A percentile compares a stretch with the other conserved stretches of the same genome.
phyloP scores from a whole-genome alignment of 2,113 vertebrate genomes.

The Thymallus thymallus region DNA sequence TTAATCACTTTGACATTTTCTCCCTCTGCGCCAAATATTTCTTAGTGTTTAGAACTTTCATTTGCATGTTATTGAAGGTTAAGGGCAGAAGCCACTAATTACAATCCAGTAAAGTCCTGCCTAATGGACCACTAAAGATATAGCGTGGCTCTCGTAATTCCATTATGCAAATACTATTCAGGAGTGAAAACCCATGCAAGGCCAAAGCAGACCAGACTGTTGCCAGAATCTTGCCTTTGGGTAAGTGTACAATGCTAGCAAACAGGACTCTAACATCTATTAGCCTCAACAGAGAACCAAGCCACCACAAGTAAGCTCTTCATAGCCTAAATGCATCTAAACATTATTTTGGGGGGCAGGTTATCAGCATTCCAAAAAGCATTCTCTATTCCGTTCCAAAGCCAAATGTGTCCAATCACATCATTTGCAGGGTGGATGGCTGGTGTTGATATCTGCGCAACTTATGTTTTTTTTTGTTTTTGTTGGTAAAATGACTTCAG shows the following conservation, averaged over 20 bases:
- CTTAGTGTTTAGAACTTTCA: conserved; percentile 80
- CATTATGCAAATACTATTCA: conserved; percentile 92
- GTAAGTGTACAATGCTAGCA: conserved; percentile 68
- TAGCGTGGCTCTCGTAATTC: conserved; percentile 85
- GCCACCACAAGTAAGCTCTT: conserved; percentile 68
- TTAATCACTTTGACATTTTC: conserved; percentile 78
- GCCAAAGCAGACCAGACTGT: conserved; percentile 71
- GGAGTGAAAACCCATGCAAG: conserved; percentile 77
- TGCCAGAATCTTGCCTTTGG: conserved; percentile 69
- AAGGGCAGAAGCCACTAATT: conserved; percentile 98
- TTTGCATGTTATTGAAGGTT: conserved; percentile 95
- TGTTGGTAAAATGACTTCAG: no score
- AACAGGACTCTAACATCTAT: neutral
- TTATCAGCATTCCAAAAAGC: conserved; percentile 46
- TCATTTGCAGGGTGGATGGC: neutral
- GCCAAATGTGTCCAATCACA: conserved; percentile 72
- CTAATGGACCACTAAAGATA: conserved; percentile 85
- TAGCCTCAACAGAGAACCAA: neutral
- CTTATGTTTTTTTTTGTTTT: neutral
- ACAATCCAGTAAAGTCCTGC: conserved; percentile 84
- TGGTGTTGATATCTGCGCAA: neutral
- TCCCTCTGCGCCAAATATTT: conserved; percentile 75
- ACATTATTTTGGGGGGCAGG: no score
- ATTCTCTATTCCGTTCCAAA: no score
- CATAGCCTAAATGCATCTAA: no score